Base-by-base conservation (phyloP, 2,797 vertebrate species). In the Poecilia velifera region DNA sequence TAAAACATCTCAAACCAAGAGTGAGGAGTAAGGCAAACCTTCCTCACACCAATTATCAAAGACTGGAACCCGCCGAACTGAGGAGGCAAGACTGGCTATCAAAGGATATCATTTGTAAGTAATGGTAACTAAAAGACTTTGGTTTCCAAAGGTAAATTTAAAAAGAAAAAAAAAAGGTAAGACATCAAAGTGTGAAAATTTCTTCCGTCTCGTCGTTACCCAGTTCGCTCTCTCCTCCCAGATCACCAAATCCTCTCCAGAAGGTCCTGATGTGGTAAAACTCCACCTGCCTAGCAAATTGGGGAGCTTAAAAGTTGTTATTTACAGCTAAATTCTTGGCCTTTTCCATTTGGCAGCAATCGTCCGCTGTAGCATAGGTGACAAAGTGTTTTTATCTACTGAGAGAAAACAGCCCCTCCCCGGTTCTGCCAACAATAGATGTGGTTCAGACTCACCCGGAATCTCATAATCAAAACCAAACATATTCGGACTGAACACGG, bases 391-490 rank as follows among this genome's bases (percentile, higher is more conserved):
- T 73, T 86, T 84, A 85, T 90, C 86, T 87, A 74, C 81, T 83
- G 83, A 88, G 74, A 62, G 82, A 78, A 71, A 84, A 81, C 88
- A 87, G 87, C 46, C 76, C 36, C 66, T 41, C 64, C 76, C 45
- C 55, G 68, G 78, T 81, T 79, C 6, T 64, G 34, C 78, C 79
- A 82, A n/a, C 71, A 83, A 79, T n/a, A 75, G 64, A 76, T 31
- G 10, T 36, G 46, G 73, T 51, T 53, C 10, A 77, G 84, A 75
- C 79, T 73, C 68, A 31, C 73, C 70, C 20, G 12, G 12, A 14
- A 4, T 79, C 73, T 66, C 73, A 73, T 83, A 84, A 92, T 86
- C 86, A 90, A 86, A 89, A 73, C 82, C 78, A 89, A 87, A 85
- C 82, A 84, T 88, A 28, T 25, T 13, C 6, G 47, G 22, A 51